Percentiles rank a stretch among this genome's conserved stretches.
Evolutionary conservation across 2,797 vertebrate genomes (phyloP).

Genomic region (Oophaga sylvatica): DNA sequence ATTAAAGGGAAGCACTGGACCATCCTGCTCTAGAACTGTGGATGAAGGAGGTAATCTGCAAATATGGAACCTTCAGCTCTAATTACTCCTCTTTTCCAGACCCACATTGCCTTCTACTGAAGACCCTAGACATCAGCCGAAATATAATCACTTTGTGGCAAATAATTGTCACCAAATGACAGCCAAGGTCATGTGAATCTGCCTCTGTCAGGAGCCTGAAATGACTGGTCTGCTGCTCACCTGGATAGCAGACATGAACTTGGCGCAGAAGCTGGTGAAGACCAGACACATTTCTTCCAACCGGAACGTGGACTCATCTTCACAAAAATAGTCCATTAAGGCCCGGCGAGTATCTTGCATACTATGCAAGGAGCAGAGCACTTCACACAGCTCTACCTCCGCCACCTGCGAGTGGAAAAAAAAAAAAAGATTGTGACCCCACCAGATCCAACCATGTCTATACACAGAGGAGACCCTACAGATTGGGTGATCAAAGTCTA

Average conservation of each 20-base stretch:
- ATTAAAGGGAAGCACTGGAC: too few species aligned
- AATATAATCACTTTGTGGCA: neutral
- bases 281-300: conserved; percentile 80
- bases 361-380: conserved; percentile 66
- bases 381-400: conserved; percentile 68
- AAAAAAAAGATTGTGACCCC: too few species aligned
- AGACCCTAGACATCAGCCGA: neutral
- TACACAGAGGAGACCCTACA: too few species aligned
- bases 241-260: conserved; percentile 76
- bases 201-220: neutral
- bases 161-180: too few species aligned
- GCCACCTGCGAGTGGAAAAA: conserved; percentile 70
- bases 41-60: too few species aligned
- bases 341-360: conserved; percentile 69
- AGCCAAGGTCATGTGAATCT: too few species aligned
- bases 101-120: neutral
- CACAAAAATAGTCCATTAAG: conserved; percentile 83
- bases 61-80: too few species aligned
- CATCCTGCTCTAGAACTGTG: too few species aligned
- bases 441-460: too few species aligned
- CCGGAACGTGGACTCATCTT: conserved; percentile 76
- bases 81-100: neutral
- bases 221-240: conserved; percentile 62
- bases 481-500: too few species aligned
- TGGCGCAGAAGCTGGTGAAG: conserved; percentile 80